Percentiles rank a stretch among this genome's conserved stretches.
Conservation (phyloP, 1,140 invertebrate species). For the Brachionus plicatilis region DNA sequence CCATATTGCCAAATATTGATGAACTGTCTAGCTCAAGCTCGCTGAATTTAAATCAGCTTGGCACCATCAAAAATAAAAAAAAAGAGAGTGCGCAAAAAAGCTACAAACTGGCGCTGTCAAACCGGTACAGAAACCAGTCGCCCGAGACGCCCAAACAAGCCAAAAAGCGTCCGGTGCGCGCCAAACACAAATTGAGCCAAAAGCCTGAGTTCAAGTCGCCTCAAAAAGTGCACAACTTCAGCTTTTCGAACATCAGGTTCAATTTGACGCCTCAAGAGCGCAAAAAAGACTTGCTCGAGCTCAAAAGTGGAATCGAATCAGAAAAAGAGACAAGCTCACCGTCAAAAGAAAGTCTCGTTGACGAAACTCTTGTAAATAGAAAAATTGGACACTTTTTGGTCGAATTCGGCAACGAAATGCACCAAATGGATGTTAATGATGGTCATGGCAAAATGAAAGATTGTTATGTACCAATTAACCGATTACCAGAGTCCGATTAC, state of each 20-base stretch:
- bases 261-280: not conserved
- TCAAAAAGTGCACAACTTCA: not conserved
- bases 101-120: not conserved
- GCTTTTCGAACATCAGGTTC: not conserved
- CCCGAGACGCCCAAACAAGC: not conserved
- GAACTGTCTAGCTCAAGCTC: not conserved
- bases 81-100: not conserved
- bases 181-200: not conserved
- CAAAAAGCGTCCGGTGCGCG: not conserved
- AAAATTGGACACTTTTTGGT: not conserved
- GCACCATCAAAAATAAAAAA: not conserved
- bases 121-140: not conserved
- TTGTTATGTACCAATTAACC: not conserved
- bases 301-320: not conserved
- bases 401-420: not conserved
- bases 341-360: not conserved
- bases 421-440: not conserved
- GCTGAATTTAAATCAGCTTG: not conserved
- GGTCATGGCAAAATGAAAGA: not conserved
- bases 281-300: not conserved
- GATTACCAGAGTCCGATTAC: not conserved
- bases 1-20: not conserved
- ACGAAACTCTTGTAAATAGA: not conserved
- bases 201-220: not conserved
- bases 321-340: not conserved